Percentiles rank a stretch among this genome's conserved stretches.
phyloP scores from a whole-genome alignment of 2,113 vertebrate genomes.

The Asarcornis scutulata region DNA sequence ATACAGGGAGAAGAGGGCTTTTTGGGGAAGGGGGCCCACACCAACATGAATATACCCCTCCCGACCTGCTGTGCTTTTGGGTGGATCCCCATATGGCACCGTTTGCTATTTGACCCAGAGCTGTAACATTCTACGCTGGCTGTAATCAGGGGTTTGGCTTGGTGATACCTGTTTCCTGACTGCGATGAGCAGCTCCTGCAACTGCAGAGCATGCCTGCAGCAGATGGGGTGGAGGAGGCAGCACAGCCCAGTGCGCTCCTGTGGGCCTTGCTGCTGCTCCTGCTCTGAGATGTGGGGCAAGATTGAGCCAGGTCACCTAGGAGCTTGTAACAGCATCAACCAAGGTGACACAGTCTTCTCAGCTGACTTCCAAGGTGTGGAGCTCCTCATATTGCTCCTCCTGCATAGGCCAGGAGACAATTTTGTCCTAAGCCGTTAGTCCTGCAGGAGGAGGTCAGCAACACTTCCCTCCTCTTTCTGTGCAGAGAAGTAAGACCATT shows the following conservation, averaged over 20 bases:
- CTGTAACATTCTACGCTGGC: not conserved
- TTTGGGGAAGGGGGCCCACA: not conserved
- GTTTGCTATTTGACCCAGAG: not conserved
- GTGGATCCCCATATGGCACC: not conserved
- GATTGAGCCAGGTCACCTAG: not conserved
- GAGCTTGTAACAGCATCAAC: not conserved
- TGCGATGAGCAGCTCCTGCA: accelerated
- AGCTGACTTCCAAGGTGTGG: not conserved
- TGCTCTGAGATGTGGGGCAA: not conserved
- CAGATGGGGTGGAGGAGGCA: not conserved
- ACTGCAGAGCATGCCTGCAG: not conserved
- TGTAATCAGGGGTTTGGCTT: not conserved
- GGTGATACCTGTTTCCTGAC: not conserved
- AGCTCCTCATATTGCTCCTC: not conserved
- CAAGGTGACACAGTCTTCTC: not conserved
- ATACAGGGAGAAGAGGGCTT: not conserved
- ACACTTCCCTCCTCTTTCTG: not conserved
- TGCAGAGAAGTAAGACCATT: not conserved
- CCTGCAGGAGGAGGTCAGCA: not conserved
- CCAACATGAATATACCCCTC: not conserved
- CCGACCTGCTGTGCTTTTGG: not conserved
- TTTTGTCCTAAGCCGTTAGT: not conserved
- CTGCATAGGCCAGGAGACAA: not conserved
- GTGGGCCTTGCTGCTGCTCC: not conserved
- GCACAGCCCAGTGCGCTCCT: accelerated